Conservation (phyloP, 2,797 vertebrate genomes). For the Catostomus latipinnis region DNA sequence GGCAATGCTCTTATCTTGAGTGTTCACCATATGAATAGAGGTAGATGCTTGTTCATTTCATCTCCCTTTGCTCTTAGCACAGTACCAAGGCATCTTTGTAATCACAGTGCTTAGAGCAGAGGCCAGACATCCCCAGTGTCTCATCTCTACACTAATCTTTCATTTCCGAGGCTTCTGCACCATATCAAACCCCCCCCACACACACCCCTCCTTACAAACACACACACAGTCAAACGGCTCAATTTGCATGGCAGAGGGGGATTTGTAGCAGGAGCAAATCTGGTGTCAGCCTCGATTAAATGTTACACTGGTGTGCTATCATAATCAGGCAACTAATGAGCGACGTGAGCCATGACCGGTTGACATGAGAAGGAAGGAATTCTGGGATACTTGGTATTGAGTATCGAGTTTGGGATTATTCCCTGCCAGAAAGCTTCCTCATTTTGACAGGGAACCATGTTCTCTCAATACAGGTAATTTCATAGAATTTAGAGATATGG, state of each 20-base stretch:
- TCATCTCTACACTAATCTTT: constrained; percentile 98
- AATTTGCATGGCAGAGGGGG: constrained; percentile 97
- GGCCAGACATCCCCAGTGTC: constrained; percentile 89
- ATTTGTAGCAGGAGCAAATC: constrained; percentile 99
- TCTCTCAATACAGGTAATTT: not conserved
- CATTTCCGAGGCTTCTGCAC: constrained; percentile 98
- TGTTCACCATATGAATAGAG: not conserved
- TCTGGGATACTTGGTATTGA: constrained; percentile 77
- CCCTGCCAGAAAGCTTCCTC: not conserved
- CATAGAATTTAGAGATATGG: too few species aligned
- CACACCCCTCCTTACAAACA: not conserved
- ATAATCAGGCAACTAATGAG: constrained; percentile 99
- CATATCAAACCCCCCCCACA: constrained; percentile 88
- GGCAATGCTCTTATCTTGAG: not conserved
- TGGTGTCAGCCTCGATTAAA: constrained; percentile 99
- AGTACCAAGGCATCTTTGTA: constrained; percentile 85
- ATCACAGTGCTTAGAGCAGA: constrained; percentile 90
- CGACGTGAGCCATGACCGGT: constrained; percentile 57
- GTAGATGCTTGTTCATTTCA: constrained; percentile 84
- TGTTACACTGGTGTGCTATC: constrained; percentile 98
- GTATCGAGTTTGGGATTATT: constrained; percentile 67
- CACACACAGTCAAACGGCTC: constrained; percentile 89
- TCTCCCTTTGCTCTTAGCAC: constrained; percentile 76
- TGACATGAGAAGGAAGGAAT: constrained; percentile 71
- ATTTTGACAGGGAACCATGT: constrained; percentile 5